Conservation (phyloP, 2,113 vertebrate genomes). For the Lethenteron camtschaticum region DNA sequence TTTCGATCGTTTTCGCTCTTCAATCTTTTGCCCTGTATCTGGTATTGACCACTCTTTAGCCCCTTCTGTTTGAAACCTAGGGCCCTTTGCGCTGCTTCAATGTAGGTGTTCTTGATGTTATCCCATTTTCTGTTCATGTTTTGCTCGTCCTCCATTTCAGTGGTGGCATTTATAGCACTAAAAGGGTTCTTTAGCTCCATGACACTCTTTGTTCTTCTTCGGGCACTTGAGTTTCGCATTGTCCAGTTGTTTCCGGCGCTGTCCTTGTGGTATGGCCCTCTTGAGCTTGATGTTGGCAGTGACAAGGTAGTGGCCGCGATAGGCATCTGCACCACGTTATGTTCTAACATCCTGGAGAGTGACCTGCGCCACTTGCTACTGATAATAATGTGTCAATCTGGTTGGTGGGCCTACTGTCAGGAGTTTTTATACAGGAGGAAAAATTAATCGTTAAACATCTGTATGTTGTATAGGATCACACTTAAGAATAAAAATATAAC, state of each 20-base stretch:
- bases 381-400: conserved; percentile 7
- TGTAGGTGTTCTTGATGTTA: not conserved
- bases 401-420: conserved; percentile 3
- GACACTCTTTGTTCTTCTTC: not conserved
- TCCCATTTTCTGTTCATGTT: not conserved
- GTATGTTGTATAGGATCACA: too few species aligned
- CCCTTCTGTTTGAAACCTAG: not conserved
- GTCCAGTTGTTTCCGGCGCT: not conserved
- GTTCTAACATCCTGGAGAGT: not conserved
- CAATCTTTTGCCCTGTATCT: not conserved
- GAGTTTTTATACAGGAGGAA: not conserved
- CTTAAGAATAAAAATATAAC: too few species aligned
- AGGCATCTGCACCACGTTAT: not conserved
- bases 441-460: too few species aligned
- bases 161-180: not conserved
- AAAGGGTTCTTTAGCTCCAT: not conserved
- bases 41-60: not conserved
- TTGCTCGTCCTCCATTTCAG: not conserved
- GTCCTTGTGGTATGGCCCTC: not conserved
- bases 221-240: not conserved
- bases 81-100: not conserved
- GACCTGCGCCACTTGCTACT: conserved; percentile 4
- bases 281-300: not conserved
- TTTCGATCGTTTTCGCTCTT: not conserved
- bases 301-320: not conserved